Conservation (phyloP, 2,888 invertebrate genomes). For the Microctonus aethiopoides region DNA sequence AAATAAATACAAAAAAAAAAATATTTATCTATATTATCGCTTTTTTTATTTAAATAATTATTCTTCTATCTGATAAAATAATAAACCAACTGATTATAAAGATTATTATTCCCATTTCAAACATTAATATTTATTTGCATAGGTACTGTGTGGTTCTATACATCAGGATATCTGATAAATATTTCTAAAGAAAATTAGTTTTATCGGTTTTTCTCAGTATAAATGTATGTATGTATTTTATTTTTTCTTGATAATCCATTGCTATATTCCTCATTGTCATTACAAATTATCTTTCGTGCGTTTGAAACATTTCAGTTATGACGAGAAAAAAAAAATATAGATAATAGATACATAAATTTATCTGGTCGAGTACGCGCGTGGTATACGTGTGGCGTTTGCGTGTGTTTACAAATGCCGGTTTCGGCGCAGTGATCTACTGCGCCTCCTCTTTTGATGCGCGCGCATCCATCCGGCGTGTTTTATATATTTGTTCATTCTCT, state of each 20-base stretch:
- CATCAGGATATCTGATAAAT: not conserved
- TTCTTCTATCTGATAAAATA: not conserved
- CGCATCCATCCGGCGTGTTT: constrained; percentile 30
- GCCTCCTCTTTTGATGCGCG: constrained; percentile 14
- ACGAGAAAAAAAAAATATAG: not conserved
- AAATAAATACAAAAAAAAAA: not conserved
- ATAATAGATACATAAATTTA: not conserved
- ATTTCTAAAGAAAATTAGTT: not conserved
- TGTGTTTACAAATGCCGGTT: not conserved
- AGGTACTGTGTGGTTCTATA: not conserved
- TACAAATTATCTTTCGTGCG: not conserved
- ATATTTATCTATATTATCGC: not conserved
- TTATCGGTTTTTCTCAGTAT: not conserved
- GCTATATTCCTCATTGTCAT: not conserved
- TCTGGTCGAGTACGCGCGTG: too few relatives aligned
- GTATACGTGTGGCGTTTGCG: not conserved
- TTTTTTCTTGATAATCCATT: not conserved
- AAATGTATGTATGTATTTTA: too few relatives aligned
- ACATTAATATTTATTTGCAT: not conserved
- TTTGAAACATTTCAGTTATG: not conserved
- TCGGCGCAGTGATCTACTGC: constrained; percentile 20
- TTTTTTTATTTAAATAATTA: not conserved
- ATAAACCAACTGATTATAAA: not conserved
- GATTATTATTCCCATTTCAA: not conserved
- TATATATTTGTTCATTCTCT: not conserved